phyloP scores from a whole-genome alignment of 2,888 invertebrate genomes.

The Macrophya alboannulata region DNA sequence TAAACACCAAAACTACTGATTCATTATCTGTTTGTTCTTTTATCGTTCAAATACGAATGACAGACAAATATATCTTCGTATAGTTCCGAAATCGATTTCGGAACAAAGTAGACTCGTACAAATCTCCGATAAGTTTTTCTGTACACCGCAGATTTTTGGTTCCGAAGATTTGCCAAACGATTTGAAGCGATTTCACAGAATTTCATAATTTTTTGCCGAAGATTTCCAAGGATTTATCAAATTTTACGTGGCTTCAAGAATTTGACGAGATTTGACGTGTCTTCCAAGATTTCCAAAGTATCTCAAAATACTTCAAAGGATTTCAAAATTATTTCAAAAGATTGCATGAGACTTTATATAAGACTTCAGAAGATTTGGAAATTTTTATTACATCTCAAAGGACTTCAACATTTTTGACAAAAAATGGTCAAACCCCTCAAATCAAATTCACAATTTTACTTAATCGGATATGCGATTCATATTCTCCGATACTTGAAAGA shows the following conservation, averaged over 20 bases:
- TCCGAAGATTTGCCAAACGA: too few relatives aligned
- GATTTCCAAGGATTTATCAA: neutral
- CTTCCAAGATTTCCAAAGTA: neutral
- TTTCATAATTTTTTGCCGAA: too few relatives aligned
- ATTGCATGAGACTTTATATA: neutral
- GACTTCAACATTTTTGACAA: neutral
- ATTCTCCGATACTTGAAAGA: neutral
- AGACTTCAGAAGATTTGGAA: neutral
- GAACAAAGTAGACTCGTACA: neutral
- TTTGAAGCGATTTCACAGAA: neutral
- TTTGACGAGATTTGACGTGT: neutral
- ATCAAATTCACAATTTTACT: neutral
- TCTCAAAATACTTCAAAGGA: neutral
- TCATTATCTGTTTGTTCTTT: constrained; percentile 6
- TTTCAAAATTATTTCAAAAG: neutral
- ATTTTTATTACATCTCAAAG: neutral
- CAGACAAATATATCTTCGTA: neutral
- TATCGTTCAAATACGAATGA: neutral
- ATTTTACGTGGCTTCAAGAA: neutral
- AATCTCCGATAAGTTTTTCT: neutral
- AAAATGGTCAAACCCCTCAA: too few relatives aligned
- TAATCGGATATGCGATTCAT: neutral
- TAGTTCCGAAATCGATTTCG: neutral
- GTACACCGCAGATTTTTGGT: neutral
- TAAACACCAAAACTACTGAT: constrained; percentile 8